Conservation (phyloP, 2,113 vertebrate species). For the Tragelaphus buxtoni region DNA sequence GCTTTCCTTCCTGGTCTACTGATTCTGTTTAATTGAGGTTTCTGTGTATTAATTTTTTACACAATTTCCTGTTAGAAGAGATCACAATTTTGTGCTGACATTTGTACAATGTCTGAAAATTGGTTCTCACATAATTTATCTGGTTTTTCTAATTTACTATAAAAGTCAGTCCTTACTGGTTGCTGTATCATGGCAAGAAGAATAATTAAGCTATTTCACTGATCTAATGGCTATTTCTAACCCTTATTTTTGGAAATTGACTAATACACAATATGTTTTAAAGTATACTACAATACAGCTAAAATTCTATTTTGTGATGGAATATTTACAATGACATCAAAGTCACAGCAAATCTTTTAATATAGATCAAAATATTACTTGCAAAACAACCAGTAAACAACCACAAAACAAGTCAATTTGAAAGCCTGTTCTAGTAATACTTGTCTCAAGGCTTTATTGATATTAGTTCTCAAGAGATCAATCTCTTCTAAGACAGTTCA, state of each 20-base stretch:
- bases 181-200: neutral
- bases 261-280: neutral
- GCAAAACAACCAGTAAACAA: neutral
- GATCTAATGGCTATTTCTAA: neutral
- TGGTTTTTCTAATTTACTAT: neutral
- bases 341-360: neutral
- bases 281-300: neutral
- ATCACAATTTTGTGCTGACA: neutral
- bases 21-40: neutral
- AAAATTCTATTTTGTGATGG: neutral
- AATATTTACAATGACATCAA: neutral
- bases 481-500: neutral
- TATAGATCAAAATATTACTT: neutral
- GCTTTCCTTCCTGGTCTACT: neutral
- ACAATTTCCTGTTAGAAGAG: neutral
- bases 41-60: neutral
- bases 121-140: neutral
- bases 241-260: neutral
- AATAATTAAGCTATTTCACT: neutral
- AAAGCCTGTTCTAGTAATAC: neutral
- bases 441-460: neutral
- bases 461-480: neutral
- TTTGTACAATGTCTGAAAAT: neutral
- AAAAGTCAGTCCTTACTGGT: neutral
- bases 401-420: neutral